Conservation (phyloP, 92 coral and sea anemone species). For the Epizoanthus scotinus region DNA sequence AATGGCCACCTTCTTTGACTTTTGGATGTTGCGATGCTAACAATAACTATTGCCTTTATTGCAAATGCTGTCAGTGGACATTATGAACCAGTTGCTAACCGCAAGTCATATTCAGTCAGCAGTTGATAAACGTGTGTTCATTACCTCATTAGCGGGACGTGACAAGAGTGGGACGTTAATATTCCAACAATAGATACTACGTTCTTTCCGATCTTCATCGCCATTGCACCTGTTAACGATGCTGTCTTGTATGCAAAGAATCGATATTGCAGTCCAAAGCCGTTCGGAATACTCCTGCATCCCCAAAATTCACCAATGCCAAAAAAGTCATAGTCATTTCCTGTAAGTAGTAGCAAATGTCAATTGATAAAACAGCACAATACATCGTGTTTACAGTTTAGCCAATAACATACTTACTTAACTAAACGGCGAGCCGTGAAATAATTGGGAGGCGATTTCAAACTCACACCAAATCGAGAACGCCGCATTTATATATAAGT, state of each 20-base stretch:
- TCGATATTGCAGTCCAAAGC: constrained; percentile 65
- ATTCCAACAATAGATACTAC: constrained; percentile 53
- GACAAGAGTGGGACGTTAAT: constrained; percentile 26
- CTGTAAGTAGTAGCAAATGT: constrained; percentile 22
- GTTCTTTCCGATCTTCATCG: constrained; percentile 53
- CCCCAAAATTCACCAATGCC: constrained; percentile 83
- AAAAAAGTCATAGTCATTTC: constrained; percentile 62
- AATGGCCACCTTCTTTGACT: too few relatives aligned
- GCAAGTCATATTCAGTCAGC: background rate
- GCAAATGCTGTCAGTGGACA: too few relatives aligned
- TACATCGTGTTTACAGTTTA: too few relatives aligned
- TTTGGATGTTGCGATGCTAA: too few relatives aligned
- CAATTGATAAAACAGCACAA: too few relatives aligned
- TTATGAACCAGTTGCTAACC: background rate
- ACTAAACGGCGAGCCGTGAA: too few relatives aligned
- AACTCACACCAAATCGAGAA: too few relatives aligned
- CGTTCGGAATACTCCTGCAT: constrained; percentile 59
- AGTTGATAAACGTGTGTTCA: background rate
- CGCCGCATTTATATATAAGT: too few relatives aligned
- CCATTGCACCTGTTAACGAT: constrained; percentile 65
- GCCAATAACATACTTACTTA: too few relatives aligned
- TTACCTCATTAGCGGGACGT: constrained; percentile 54
- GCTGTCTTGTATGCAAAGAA: constrained; percentile 60
- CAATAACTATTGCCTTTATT: too few relatives aligned
- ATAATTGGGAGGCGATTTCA: too few relatives aligned